A percentile compares a stretch with the other conserved stretches of the same genome.
These are phyloP conservation scores for Pangasius sanitwongsei DNA, from an alignment of 2,797 vertebrate species.

Conservation along the genomic window DNA sequence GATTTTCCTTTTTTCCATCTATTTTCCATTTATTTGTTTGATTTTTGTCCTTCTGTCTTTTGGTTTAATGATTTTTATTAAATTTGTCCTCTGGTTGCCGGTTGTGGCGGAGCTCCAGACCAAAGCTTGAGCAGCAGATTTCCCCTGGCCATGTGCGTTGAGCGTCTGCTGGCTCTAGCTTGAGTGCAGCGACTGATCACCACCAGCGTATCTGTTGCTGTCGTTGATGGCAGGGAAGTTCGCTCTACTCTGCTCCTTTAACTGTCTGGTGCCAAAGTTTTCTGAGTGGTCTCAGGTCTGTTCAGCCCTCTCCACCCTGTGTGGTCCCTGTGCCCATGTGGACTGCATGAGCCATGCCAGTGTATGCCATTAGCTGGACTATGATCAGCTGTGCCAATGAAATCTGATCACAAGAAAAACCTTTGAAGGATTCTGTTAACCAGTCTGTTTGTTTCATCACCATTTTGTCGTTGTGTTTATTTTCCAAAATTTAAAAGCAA, in stretches of 20 bases:
- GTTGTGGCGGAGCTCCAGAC: not conserved
- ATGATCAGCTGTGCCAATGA: not conserved
- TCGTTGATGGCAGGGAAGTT: not conserved
- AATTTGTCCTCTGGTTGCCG: not conserved
- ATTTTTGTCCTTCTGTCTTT: not conserved
- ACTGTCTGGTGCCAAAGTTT: not conserved
- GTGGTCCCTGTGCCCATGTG: not conserved
- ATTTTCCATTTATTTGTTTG: not conserved
- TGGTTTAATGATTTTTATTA: not conserved
- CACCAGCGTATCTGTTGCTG: not conserved
- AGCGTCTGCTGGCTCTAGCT: not conserved
- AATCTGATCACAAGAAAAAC: constrained; percentile 6
- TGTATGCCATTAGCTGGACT: not conserved
- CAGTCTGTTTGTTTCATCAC: not conserved
- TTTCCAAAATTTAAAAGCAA: not conserved
- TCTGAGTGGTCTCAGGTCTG: not conserved
- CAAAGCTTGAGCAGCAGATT: not conserved
- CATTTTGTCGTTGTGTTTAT: too few relatives aligned
- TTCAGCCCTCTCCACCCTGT: not conserved
- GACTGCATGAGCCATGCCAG: not conserved
- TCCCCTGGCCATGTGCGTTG: not conserved
- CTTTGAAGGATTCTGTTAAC: not conserved
- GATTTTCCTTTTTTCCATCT: not conserved
- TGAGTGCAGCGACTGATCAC: not conserved
- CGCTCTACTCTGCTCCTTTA: not conserved